These are phyloP conservation scores for Temnothorax ravouxi DNA, from an alignment of 2,888 invertebrate genomes.

Conservation along the genomic window DNA sequence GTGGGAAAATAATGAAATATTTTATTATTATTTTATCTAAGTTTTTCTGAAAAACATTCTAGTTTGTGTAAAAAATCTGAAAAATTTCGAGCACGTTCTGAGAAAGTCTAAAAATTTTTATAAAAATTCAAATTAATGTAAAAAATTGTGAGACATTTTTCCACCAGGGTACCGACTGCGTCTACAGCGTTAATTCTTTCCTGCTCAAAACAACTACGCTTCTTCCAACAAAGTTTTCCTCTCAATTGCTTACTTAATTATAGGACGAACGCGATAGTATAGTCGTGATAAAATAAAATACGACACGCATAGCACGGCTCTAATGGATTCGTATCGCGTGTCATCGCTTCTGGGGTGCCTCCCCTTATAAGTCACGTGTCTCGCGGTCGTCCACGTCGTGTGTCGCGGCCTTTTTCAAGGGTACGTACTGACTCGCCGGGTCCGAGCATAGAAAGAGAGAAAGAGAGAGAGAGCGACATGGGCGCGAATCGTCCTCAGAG, in stretches of 20 bases:
- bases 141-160: no score
- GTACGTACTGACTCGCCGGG: neutral
- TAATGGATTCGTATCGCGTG: slow-evolving; percentile 6
- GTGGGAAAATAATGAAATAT: no score
- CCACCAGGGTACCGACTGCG: neutral
- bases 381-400: slow-evolving; percentile 7
- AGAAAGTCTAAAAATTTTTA: no score
- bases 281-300: slow-evolving; percentile 20
- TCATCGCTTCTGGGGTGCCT: neutral
- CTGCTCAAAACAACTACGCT: neutral
- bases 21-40: no score
- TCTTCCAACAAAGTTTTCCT: neutral
- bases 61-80: no score
- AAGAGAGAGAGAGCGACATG: slow-evolving; percentile 28
- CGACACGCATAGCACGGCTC: neutral
- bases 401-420: slow-evolving; percentile 12
- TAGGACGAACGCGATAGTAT: neutral
- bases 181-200: neutral
- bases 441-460: slow-evolving; percentile 19
- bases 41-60: no score
- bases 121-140: no score
- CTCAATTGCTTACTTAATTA: neutral
- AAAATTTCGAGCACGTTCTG: no score
- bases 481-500: slow-evolving; percentile 73
- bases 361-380: slow-evolving; percentile 1